Evolutionary conservation across 2,113 vertebrate genomes (phyloP).

Genomic region (Origma solitaria): DNA sequence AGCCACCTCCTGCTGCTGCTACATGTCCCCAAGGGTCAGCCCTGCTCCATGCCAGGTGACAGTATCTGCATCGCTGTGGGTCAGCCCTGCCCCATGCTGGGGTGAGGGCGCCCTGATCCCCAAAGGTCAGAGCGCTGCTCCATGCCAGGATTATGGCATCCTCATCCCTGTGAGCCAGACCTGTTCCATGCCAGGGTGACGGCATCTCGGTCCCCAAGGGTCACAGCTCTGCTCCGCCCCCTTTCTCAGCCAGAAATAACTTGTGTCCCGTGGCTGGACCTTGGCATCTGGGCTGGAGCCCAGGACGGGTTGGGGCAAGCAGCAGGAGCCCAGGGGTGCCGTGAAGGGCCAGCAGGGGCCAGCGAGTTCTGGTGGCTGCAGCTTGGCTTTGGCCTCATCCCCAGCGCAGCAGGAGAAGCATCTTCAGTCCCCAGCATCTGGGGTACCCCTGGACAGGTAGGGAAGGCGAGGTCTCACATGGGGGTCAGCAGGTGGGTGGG

Average conservation of each 20-base stretch:
- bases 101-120: rapidly evolving
- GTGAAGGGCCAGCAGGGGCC: neutral
- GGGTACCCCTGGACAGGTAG: neutral
- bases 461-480: neutral
- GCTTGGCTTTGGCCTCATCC: neutral
- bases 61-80: rapidly evolving
- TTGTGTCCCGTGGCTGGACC: slow-evolving; percentile 43
- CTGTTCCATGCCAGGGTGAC: neutral
- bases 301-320: neutral
- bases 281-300: slow-evolving; percentile 44
- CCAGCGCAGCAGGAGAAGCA: neutral
- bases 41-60: rapidly evolving
- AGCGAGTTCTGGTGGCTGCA: neutral
- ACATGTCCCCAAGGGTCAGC: neutral
- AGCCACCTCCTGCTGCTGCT: neutral
- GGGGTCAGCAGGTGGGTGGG: neutral
- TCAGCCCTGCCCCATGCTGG: neutral
- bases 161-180: neutral
- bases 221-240: slow-evolving; percentile 46
- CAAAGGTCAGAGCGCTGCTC: neutral
- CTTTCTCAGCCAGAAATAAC: slow-evolving; percentile 75
- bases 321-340: neutral
- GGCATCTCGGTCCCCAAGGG: neutral
- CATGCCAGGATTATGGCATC: neutral
- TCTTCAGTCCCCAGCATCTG: neutral